Evolutionary conservation across 2,113 vertebrate genomes (phyloP), one percentile per base, ranked within the genome.

Genomic region (Nannobrachium achirus): DNA sequence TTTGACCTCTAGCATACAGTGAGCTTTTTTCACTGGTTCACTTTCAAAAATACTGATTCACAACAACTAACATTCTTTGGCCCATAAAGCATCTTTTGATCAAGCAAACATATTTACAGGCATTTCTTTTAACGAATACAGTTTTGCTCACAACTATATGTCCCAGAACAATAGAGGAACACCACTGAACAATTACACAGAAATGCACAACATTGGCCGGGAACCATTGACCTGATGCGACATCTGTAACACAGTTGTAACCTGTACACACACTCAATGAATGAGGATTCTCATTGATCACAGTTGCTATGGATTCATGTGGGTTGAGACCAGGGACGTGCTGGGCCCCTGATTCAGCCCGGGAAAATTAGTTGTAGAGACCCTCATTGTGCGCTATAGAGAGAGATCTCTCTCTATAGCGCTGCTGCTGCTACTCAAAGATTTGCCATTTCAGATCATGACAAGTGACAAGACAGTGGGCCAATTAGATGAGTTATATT

Each of bases 151-250:
- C 66, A 79, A 48, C 60, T 61, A 63, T 16, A 78, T 53, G 60
- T 40, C 46, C 58, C 60, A 56, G 81, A 85, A 87, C 88, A 90
- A 87, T 85, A 90, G 25, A 33, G 25, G 25, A 33, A 33, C 71
- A 61, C 65, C 67, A 86, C 72, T 77, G 45, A 66, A 66, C 63
- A 65, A 79, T 20, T 7, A 75, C 89, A 87, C 73, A 91, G 90
- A 89, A 88, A 89, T 86, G 81, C 75, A 81, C 50, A 73, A 73
- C 63, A 62, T 67, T 78, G 78, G 66, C 72, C 59, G 60, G 11
- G 56, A 72, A 60, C 70, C 63, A 51, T 13, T 66, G 18, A 69
- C 65, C 59, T 20, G 52, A 67, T 69, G 13, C 0, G 44, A 81
- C 71, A 78, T 71, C 60, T 46, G 52, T 61, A 41, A 83, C 71